A percentile compares a stretch with the other conserved stretches of the same genome.
These are phyloP conservation scores for Cerastoderma edule DNA, from an alignment of 2,888 invertebrate species.

Conservation along the genomic window DNA sequence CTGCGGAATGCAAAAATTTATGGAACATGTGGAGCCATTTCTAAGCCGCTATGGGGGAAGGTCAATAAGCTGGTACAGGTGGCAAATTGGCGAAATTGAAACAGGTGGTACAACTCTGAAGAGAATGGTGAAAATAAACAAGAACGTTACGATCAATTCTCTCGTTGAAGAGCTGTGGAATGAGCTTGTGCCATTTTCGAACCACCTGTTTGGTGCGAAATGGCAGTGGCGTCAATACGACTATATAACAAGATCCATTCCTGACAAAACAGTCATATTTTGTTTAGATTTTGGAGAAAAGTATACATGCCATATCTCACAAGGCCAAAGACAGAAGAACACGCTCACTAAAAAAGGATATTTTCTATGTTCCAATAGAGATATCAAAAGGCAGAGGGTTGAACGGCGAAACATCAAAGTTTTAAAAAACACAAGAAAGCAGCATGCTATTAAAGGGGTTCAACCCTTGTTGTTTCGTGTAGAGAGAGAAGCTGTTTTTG, in stretches of 20 bases:
- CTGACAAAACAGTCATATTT: constrained; percentile 16
- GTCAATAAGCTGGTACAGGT: not conserved
- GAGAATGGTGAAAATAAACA: not conserved
- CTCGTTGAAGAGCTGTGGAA: too few species aligned
- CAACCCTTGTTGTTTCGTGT: not conserved
- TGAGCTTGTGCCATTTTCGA: not conserved
- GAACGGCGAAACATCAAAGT: not conserved
- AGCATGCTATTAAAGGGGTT: not conserved
- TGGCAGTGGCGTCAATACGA: constrained; percentile 16
- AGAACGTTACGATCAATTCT: too few species aligned
- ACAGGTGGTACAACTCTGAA: not conserved
- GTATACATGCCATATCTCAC: constrained; percentile 18
- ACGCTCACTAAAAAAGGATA: not conserved
- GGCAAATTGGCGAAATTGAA: not conserved
- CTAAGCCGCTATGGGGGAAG: not conserved
- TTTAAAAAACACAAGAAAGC: constrained; percentile 8
- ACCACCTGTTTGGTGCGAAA: not conserved
- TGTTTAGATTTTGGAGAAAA: constrained; percentile 31
- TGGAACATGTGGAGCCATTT: not conserved
- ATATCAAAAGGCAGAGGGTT: not conserved
- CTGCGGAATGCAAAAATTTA: not conserved
- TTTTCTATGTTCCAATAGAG: not conserved
- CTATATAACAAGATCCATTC: not conserved
- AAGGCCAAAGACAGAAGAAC: not conserved
- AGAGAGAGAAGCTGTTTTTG: constrained; percentile 5